A percentile compares a stretch with the other conserved stretches of the same genome.
phyloP scores from a whole-genome alignment of 2,888 invertebrate genomes.

The Sclerodermus sp. region DNA sequence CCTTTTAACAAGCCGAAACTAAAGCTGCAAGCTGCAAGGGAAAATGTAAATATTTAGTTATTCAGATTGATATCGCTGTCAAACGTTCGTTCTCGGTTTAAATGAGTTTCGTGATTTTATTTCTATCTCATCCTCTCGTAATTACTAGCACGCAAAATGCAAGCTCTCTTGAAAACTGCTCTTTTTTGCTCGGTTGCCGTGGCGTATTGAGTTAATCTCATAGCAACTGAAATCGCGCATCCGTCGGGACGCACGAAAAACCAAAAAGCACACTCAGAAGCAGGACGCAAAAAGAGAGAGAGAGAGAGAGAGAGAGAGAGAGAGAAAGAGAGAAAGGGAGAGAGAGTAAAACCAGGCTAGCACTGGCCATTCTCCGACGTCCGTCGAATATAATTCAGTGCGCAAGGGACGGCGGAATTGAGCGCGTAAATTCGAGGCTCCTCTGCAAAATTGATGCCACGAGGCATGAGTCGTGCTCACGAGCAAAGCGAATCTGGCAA shows the following conservation, averaged over 20 bases:
- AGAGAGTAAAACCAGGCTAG: not conserved
- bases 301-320: too few species aligned
- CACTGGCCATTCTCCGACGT: slow-evolving; percentile 7
- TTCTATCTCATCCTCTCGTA: too few species aligned
- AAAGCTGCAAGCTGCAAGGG: too few species aligned
- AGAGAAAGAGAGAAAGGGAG: too few species aligned
- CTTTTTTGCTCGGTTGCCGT: too few species aligned
- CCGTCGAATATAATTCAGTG: slow-evolving; percentile 17
- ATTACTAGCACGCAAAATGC: too few species aligned
- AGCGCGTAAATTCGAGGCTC: slow-evolving; percentile 20
- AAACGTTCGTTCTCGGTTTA: too few species aligned
- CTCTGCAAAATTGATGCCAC: slow-evolving; percentile 21
- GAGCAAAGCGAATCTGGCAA: slow-evolving; percentile 3
- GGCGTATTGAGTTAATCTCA: slow-evolving; percentile 24
- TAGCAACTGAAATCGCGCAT: slow-evolving; percentile 12
- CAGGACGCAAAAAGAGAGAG: not conserved
- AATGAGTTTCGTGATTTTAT: too few species aligned
- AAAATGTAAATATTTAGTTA: too few species aligned
- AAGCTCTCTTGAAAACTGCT: too few species aligned
- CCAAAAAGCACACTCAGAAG: not conserved
- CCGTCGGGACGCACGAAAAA: not conserved
- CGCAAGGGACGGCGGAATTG: slow-evolving; percentile 7
- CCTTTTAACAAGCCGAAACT: too few species aligned
- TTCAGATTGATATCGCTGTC: too few species aligned
- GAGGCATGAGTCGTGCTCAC: slow-evolving; percentile 8